Evolutionary conservation across 2,888 invertebrate species (phyloP).

Genomic region (Aradus depressus): DNA sequence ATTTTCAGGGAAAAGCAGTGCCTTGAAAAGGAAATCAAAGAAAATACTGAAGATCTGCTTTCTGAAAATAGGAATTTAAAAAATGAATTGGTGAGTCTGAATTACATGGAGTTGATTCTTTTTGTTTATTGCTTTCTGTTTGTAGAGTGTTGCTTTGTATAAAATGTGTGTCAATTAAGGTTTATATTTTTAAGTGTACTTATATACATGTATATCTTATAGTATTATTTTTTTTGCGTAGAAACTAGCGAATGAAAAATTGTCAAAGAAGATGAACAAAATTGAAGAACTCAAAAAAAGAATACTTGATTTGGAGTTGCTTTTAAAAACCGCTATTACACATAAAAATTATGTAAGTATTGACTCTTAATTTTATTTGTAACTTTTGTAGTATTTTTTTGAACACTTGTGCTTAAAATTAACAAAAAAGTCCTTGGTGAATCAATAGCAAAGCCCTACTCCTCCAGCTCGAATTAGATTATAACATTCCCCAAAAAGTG

Average conservation of each 20-base stretch:
- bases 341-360: too few species aligned
- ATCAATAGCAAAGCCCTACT: too few species aligned
- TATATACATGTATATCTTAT: background rate
- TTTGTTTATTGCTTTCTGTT: background rate
- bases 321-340: constrained; percentile 17
- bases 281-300: constrained; percentile 11
- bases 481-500: too few species aligned
- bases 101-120: background rate
- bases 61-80: constrained; percentile 19
- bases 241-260: constrained; percentile 17
- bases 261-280: constrained; percentile 18
- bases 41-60: background rate
- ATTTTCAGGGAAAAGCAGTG: constrained; percentile 23
- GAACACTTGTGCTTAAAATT: too few species aligned
- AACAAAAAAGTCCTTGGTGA: too few species aligned
- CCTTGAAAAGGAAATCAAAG: constrained; percentile 9
- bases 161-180: background rate
- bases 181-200: background rate
- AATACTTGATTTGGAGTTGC: constrained; percentile 11
- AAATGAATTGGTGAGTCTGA: constrained; percentile 22
- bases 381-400: too few species aligned
- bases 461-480: too few species aligned
- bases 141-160: background rate
- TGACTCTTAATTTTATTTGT: too few species aligned
- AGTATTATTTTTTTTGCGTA: constrained; percentile 5